Conservation (phyloP, 2,797 vertebrate genomes). For the Oreonectes daqikongensis region DNA sequence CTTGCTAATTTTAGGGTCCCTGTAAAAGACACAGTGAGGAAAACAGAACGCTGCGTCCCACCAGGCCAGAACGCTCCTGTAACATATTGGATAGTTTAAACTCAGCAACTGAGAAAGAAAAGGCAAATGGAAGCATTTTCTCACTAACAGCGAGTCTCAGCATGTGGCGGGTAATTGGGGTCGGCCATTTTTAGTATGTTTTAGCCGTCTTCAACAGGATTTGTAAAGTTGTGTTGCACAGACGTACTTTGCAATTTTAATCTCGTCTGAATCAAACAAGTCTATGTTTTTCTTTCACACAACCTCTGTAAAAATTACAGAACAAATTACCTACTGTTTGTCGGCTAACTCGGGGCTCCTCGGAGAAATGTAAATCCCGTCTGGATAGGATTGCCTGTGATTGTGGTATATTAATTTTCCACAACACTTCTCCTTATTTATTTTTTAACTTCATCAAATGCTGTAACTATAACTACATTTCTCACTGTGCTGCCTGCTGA, state of each 20-base stretch:
- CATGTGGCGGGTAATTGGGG: slow-evolving; percentile 22
- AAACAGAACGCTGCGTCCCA: slow-evolving; percentile 18
- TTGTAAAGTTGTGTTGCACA: not conserved
- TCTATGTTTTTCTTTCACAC: not conserved
- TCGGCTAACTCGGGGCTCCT: not conserved
- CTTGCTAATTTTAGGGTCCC: too few species aligned
- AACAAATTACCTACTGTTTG: not conserved
- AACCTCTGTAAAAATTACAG: not conserved
- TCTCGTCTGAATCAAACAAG: not conserved
- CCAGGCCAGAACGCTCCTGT: not conserved
- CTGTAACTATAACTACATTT: not conserved
- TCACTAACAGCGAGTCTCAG: slow-evolving; percentile 14
- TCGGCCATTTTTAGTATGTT: slow-evolving; percentile 15
- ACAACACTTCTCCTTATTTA: not conserved
- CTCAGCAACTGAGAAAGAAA: slow-evolving; percentile 1
- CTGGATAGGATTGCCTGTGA: slow-evolving; percentile 6
- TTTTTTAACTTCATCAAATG: slow-evolving; percentile 1
- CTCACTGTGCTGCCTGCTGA: not conserved
- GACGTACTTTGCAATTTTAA: not conserved
- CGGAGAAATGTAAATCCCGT: not conserved
- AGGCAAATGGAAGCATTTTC: slow-evolving; percentile 7
- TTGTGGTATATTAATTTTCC: not conserved
- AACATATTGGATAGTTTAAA: not conserved
- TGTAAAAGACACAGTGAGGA: not conserved
- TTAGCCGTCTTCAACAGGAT: not conserved